Conservation (phyloP, 2,113 vertebrate genomes). For the Axis porcinus region DNA sequence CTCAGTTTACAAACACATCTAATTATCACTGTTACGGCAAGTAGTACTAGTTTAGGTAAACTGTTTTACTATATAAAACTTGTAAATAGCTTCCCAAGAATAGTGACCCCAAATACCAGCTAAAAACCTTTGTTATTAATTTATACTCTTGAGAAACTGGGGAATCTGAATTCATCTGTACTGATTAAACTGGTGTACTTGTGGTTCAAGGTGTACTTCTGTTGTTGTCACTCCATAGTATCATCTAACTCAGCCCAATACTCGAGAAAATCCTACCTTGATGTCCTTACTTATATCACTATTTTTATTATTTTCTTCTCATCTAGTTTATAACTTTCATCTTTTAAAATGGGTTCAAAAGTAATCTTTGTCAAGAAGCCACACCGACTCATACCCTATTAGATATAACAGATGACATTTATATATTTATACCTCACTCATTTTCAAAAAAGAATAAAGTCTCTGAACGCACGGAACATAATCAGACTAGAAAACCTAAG, state of each 20-base stretch:
- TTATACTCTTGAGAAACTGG: not conserved
- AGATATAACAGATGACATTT: not conserved
- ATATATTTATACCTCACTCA: not conserved
- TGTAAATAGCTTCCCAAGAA: not conserved
- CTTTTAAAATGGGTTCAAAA: slow-evolving; percentile 17
- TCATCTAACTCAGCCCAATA: not conserved
- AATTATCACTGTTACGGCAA: slow-evolving; percentile 10
- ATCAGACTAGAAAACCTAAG: not conserved
- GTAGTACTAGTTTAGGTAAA: slow-evolving; percentile 1
- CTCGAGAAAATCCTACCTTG: not conserved
- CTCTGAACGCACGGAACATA: not conserved
- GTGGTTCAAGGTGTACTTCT: not conserved
- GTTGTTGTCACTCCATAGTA: not conserved
- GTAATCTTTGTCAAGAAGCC: not conserved
- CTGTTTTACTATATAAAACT: not conserved
- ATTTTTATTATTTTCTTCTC: not conserved
- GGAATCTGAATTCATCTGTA: slow-evolving; percentile 5
- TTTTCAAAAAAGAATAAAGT: slow-evolving; percentile 38
- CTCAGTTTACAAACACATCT: not conserved
- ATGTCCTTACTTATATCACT: not conserved
- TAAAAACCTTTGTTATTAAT: not conserved
- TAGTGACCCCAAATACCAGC: not conserved
- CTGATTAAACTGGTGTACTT: slow-evolving; percentile 14
- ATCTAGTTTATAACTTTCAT: not conserved
- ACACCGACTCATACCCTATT: not conserved